Base-by-base conservation (phyloP, 2,888 invertebrate species). In the Lomographa bimaculata region DNA sequence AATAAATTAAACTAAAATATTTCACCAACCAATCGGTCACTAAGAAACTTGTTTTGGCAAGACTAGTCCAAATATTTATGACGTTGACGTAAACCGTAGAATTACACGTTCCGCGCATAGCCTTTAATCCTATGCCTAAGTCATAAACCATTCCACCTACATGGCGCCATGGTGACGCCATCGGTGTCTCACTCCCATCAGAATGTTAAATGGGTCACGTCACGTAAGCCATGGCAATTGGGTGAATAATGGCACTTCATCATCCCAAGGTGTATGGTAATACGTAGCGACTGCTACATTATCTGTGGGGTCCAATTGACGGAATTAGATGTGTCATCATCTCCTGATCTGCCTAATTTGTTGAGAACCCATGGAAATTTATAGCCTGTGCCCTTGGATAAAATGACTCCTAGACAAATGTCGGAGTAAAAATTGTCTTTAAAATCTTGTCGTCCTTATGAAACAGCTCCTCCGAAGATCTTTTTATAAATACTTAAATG, bases 131-230 rank as follows among this genome's bases (percentile, higher is more conserved):
- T 23, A 12, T 23, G 24, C 8, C 33, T 33, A 17, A 14, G 5
- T 11, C 29, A 34, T 41, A 41, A 26, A 32, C 32, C 16, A 25
- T 6, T 38, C 44, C 38, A 45, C 38, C 50, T 57, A 50, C 51
- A 26, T 53, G 79, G 74, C 79, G 79, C 77, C 79, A 55, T 56
- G 66, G 67, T 81, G 79, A 78, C 79, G 79, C 70, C 80, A 79
- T 74, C 70, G 30, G 50, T 53, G 37, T 50, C 57, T 62, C 68
- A 66, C 60, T 65, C 56, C 60, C 50, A 62, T 38, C 50, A 61
- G 60, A 59, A 64, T 57, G 56, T 63, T 67, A 69, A 71, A 71
- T 71, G 59, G 73, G 73, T 62, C 72, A 63, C 56, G 64, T 59
- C 64, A 62, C 51, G 53, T 41, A 28, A 47, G 7, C 32, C 23